Evolutionary conservation across 37 sponge, comb jelly and placozoan species (phyloP), one percentile per base, ranked within the genome.

Genomic region (Chondrilla cf. caribensis): DNA sequence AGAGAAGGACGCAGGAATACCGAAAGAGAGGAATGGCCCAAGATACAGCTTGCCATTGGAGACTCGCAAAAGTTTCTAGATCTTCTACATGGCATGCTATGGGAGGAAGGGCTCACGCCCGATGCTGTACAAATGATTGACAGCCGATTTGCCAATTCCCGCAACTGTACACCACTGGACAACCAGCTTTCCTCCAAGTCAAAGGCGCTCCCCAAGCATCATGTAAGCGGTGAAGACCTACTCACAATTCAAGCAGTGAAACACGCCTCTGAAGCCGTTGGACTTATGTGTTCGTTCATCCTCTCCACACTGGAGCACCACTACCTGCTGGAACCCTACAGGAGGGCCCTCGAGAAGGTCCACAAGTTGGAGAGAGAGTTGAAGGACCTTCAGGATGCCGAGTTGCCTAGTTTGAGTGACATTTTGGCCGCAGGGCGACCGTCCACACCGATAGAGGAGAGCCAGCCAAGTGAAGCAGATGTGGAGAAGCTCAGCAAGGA

Each of bases 11-110:
- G 38, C 33, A 41, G 38, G 39, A 83, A 40, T 26, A 42, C 84
- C 19, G 85, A 86, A 28, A 84, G 66, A 37, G 92, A 94, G 31
- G 84, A 84, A 25, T 95, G 92, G 95, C 59, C 31, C 8, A 31
- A 58, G 15, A 82, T 94, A 19, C 91, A 94, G 79, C 38, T 78
- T 33, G 85, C 92, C 25, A 89, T 95, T 22, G 90, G 92, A 29
- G 95, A 95, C 75, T 85, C 95, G 4, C 95, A 95, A 55, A 82
- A 84, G 25, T 91, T 95, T 51, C 87, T 89, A 0, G 95, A 95
- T 80, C 81, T 91, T 39, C 31, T 95, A 21, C 82, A 84, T 31
- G 38, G 38, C 25, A 32, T 95, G 21, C 77, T 86, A 14, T 95
- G 95, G 95, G 87, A 91, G 78, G 86, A 89, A 3, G 93, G 93